These are phyloP conservation scores for Trichopria drosophilae DNA, from an alignment of 2,888 invertebrate genomes.

Conservation along the genomic window DNA sequence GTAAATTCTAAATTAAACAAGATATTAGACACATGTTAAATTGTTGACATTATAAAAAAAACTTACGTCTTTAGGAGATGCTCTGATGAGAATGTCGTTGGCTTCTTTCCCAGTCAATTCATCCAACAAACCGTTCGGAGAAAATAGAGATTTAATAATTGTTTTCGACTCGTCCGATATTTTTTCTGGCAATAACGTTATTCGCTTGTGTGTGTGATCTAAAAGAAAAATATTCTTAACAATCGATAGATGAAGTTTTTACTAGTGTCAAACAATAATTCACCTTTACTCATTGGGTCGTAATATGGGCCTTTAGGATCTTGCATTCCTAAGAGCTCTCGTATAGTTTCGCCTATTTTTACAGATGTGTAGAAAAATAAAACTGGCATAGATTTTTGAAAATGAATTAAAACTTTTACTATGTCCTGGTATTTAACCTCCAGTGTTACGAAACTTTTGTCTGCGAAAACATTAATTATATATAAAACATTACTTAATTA, in stretches of 20 bases:
- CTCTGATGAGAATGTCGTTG: slow-evolving; percentile 77
- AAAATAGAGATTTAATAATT: slow-evolving; percentile 69
- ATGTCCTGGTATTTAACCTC: slow-evolving; percentile 72
- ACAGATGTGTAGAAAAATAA: slow-evolving; percentile 78
- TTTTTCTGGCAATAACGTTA: slow-evolving; percentile 74
- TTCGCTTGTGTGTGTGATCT: slow-evolving; percentile 72
- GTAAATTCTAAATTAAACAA: slow-evolving; percentile 33
- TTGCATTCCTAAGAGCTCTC: slow-evolving; percentile 72
- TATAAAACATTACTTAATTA: not conserved
- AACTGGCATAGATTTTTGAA: slow-evolving; percentile 75
- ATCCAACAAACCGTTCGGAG: slow-evolving; percentile 58
- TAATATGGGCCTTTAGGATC: slow-evolving; percentile 60
- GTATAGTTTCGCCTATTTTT: slow-evolving; percentile 69
- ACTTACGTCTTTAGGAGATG: slow-evolving; percentile 67
- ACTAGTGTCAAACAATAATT: slow-evolving; percentile 7
- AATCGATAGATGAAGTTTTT: slow-evolving; percentile 1
- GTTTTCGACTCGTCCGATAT: slow-evolving; percentile 69
- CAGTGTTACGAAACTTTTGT: slow-evolving; percentile 61
- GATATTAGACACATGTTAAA: too few species aligned
- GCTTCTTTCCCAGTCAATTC: slow-evolving; percentile 78
- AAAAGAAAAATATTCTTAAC: slow-evolving; percentile 22
- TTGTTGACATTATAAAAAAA: slow-evolving; percentile 5
- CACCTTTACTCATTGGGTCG: slow-evolving; percentile 62
- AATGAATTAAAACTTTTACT: slow-evolving; percentile 75
- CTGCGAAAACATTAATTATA: slow-evolving; percentile 31